Base-by-base conservation (phyloP, 2,797 vertebrate genomes). In the Chiroxiphia lanceolata region DNA sequence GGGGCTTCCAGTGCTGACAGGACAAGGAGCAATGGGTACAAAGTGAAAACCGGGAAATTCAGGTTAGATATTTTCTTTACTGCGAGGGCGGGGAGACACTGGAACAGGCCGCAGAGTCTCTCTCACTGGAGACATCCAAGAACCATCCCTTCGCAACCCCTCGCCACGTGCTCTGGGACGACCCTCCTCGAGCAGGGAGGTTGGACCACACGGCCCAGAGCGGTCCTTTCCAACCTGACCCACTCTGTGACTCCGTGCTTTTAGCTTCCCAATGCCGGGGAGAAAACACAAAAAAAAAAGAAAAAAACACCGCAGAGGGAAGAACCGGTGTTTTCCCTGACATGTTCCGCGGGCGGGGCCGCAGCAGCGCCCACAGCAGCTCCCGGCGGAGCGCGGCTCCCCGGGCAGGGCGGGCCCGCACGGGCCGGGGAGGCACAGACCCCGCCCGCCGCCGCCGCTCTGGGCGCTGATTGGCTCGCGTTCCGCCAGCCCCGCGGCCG, bases 401-500 rank as follows among this genome's bases (percentile, higher is more conserved):
- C 48, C 48, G 4, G 14, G 7, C 48, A 26, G 48, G 48, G 48
- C 26, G 47, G 22, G 47, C 47, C 47, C 47, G 12, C 47, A 25
- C 47, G 22, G 47, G 47, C 47, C 47, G 44, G 4, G 18, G 19
- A 13, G 25, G 25, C 48, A 27, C 48, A 50, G 15, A 16, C 48
- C n/a, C 69, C 44, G 25, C 60, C 81, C 19, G 0, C n/a, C 20
- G 6, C 36, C 18, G 15, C 8, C 5, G 10, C 5, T 44, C 15
- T 44, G 36, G 11, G 19, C 15, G 8, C 19, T 53, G 48, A 83
- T 71, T 90, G 68, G 71, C 40, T 59, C 1, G 2, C 11, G 2
- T 7, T 4, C n/a, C 11, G 2, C 18, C 67, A 56, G 25, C 36
- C 21, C 50, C 36, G 29, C 76, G 71, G 1, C 1, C 2, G 0